Percentiles rank a stretch among this genome's conserved stretches.
These are phyloP conservation scores for Mythimna albipuncta DNA, from an alignment of 2,888 invertebrate genomes.

Conservation along the genomic window DNA sequence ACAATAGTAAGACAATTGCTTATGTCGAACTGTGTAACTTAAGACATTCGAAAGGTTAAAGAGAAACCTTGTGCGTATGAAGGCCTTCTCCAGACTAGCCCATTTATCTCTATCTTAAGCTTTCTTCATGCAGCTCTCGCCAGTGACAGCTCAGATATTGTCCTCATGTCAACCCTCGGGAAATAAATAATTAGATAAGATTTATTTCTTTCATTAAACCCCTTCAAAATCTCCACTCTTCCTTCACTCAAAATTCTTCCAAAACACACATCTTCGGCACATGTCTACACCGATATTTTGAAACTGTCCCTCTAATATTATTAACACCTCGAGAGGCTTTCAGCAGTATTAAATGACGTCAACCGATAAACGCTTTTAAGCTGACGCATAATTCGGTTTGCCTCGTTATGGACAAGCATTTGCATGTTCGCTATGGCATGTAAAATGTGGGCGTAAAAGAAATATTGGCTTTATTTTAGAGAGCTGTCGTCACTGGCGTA, in stretches of 20 bases:
- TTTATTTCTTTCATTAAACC: too few relatives aligned
- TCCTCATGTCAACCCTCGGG: too few relatives aligned
- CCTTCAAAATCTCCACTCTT: too few relatives aligned
- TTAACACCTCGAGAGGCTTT: slow-evolving; percentile 69
- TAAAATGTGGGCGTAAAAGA: slow-evolving; percentile 49
- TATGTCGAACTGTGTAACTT: too few relatives aligned
- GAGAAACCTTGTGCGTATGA: too few relatives aligned
- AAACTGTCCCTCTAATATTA: slow-evolving; percentile 61
- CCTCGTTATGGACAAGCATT: slow-evolving; percentile 60
- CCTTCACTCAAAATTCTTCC: not conserved
- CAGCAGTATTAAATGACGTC: slow-evolving; percentile 70
- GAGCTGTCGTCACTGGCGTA: not conserved
- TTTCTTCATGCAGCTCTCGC: too few relatives aligned
- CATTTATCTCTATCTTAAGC: too few relatives aligned
- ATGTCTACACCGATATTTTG: slow-evolving; percentile 21
- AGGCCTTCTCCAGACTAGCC: too few relatives aligned
- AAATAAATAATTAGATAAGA: too few relatives aligned
- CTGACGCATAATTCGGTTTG: slow-evolving; percentile 72
- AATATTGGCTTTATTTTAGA: slow-evolving; percentile 45
- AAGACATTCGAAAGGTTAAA: too few relatives aligned
- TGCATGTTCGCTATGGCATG: slow-evolving; percentile 37
- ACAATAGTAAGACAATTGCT: too few relatives aligned
- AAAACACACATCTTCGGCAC: not conserved
- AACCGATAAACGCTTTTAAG: slow-evolving; percentile 80
- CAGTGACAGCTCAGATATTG: too few relatives aligned